Base-by-base conservation (phyloP, 2,888 invertebrate genomes). In the Pterostichus niger region DNA sequence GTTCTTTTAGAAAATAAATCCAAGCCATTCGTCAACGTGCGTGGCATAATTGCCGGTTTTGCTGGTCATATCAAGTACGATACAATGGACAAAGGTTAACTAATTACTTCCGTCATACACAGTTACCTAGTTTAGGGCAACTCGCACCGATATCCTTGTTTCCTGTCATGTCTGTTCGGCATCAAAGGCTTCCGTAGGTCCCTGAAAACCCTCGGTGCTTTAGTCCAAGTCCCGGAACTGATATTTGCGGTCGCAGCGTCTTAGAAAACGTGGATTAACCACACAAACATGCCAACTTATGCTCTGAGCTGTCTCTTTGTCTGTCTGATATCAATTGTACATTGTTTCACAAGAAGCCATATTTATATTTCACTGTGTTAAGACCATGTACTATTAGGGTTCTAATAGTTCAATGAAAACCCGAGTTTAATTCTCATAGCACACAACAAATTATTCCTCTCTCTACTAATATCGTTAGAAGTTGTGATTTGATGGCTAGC, bases 61-160 rank as follows among this genome's bases (percentile, higher is more conserved):
- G 31, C 15, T 15, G 64, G 64, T 68, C 68, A 71, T 17, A 71
- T 11, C 68, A 71, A 13, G 49, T 24, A 24, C 13, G 13, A 13
- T 15, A 44, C 44, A 71, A 71, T 71, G 68, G 68, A 71, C 68
- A 71, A 71, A 71, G 68, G 68, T 44, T 71, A 56, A 71, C 68
- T 71, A 71, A 71, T 71, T 71, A 40, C 68, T 71, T 44, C 68
- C 68, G 68, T 71, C 68, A 71, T 71, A 71, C 68, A 44, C 68
- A 71, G 64, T 6, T 64, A 64, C 64, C 64, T 64, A 35, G 64
- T 40, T 44, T 15, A 56, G 68, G 68, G 44, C 56, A 17, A 24
- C 40, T 71, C 44, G 15, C 44, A 15, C 9, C 44, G 44, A 44
- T 71, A 71, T 71, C 68, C 68, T 64, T 64, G 64, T 44, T 13